Conservation (phyloP, 2,113 vertebrate genomes). For the Pica pica region DNA sequence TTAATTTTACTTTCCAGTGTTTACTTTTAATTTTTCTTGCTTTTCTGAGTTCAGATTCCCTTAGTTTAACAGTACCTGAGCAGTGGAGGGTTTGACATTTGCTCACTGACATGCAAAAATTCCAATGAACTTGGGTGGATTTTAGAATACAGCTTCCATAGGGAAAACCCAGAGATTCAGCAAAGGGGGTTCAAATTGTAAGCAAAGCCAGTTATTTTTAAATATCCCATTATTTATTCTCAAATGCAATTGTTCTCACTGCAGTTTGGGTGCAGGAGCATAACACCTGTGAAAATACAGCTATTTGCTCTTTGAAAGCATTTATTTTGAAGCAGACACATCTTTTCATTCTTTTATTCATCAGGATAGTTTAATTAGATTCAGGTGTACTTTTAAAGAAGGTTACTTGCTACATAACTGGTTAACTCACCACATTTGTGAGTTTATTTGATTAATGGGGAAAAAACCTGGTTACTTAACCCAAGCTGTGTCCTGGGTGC, state of each 20-base stretch:
- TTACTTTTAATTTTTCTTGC: slow-evolving; percentile 5
- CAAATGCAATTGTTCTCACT: not conserved
- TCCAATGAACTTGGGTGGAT: not conserved
- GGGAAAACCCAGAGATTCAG: not conserved
- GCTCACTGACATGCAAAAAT: not conserved
- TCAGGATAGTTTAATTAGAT: not conserved
- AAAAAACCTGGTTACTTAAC: not conserved
- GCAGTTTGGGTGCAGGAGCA: not conserved
- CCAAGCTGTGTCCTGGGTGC: not conserved
- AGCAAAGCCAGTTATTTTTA: not conserved
- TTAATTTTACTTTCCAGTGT: not conserved
- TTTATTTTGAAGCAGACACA: not conserved
- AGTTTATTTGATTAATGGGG: not conserved
- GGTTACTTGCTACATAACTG: not conserved
- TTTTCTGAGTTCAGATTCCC: not conserved
- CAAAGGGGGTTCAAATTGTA: not conserved
- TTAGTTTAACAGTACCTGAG: not conserved
- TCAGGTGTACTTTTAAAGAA: not conserved
- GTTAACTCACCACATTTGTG: not conserved
- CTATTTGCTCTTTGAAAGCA: not conserved
- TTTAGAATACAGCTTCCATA: not conserved
- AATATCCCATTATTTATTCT: not conserved
- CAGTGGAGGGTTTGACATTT: not conserved
- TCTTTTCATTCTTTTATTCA: not conserved
- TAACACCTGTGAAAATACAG: not conserved